phyloP scores from a whole-genome alignment of 2,113 vertebrate genomes.

The Promerops cafer region DNA sequence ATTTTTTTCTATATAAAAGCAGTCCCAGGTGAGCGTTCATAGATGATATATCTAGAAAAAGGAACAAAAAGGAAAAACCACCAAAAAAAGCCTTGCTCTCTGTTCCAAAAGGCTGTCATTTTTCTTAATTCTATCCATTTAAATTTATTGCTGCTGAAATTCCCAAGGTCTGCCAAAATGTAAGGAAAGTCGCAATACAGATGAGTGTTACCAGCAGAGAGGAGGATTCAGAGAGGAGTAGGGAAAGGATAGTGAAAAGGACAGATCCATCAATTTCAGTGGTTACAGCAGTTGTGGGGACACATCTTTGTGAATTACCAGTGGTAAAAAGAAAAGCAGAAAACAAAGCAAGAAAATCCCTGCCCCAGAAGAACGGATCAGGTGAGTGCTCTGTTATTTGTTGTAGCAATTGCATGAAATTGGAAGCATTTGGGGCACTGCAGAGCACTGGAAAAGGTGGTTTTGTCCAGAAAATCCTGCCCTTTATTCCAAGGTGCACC shows the following conservation, averaged over 20 bases:
- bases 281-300: not conserved
- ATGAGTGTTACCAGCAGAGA: not conserved
- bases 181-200: not conserved
- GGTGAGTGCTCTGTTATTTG: not conserved
- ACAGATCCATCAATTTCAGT: not conserved
- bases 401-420: not conserved
- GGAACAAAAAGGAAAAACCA: not conserved
- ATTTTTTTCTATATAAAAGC: not conserved
- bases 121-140: conserved; percentile 27
- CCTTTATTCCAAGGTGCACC: not conserved
- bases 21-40: not conserved
- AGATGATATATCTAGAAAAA: not conserved
- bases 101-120: conserved; percentile 44
- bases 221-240: not conserved
- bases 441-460: not conserved
- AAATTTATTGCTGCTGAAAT: conserved; percentile 56
- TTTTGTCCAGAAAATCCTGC: not conserved
- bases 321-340: not conserved
- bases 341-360: not conserved
- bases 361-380: not conserved
- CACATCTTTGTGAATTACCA: not conserved
- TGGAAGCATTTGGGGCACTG: accelerated
- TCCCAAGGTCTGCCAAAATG: conserved; percentile 41
- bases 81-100: not conserved
- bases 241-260: not conserved